Evolutionary conservation across 2,888 invertebrate genomes (phyloP), one percentile per base, ranked within the genome.

Genomic region (Andrena minutula): DNA sequence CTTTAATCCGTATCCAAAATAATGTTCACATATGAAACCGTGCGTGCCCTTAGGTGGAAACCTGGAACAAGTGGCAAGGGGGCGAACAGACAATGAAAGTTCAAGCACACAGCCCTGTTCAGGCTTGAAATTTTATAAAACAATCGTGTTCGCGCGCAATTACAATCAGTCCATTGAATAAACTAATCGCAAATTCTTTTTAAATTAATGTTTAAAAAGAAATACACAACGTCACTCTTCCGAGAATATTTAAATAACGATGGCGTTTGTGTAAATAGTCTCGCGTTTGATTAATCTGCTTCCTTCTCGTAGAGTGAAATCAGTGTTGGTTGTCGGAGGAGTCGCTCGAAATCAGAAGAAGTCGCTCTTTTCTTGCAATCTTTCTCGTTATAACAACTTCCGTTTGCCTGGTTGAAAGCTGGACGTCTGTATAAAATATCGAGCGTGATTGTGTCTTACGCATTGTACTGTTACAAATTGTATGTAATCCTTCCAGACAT

Each of bases 121-220:
- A 84, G 75, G 70, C 75, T 73, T 71, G 69, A 76, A 35, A 47
- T 77, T 60, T 75, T 79, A 82, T 76, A 76, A 76, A 82, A 82
- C 71, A 74, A 73, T 65, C 60, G 35, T 56, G 8, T 80, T 78
- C 51, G 77, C 75, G 75, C 60, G 64, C 75, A 58, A 60, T 73
- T 26, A 74, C 73, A 84, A 61, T 74, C 64, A 49, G 63, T 84
- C 61, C 76, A 8, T 35, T 51, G 49, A 53, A 53, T 61, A 70
- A 72, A 74, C 60, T 65, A 61, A 47, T 75, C 63, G 66, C 60
- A 16, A 63, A 51, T 12, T 56, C n/a, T n/a, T n/a, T n/a, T n/a
- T n/a, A n/a, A n/a, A n/a, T n/a, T n/a, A n/a, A n/a, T n/a, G n/a
- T n/a, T n/a, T n/a, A n/a, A n/a, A n/a, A n/a, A n/a, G n/a, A n/a